phyloP scores from a whole-genome alignment of 2,797 vertebrate genomes.

The Cyclopterus lumpus region DNA sequence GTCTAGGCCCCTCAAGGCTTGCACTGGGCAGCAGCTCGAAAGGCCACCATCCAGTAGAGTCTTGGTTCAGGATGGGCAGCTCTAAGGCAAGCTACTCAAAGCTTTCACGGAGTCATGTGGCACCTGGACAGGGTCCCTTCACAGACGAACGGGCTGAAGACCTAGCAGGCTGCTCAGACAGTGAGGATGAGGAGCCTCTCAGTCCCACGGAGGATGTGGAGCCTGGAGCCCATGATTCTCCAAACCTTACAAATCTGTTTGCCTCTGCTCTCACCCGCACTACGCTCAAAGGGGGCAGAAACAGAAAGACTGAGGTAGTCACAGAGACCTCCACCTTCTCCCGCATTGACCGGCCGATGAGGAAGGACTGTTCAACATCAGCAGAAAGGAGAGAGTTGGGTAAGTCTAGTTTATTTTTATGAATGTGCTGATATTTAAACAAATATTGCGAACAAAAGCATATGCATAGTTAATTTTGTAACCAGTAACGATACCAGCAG shows the following conservation, averaged over 20 bases:
- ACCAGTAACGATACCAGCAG: conserved; percentile 11
- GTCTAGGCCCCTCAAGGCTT: conserved; percentile 86
- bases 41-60: conserved; percentile 79
- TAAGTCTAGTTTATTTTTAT: conserved; percentile 66
- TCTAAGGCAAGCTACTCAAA: conserved; percentile 83
- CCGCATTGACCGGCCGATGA: conserved; percentile 86
- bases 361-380: conserved; percentile 88
- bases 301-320: conserved; percentile 80
- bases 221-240: conserved; percentile 66
- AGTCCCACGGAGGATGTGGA: conserved; percentile 77
- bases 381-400: conserved; percentile 90
- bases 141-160: conserved; percentile 78
- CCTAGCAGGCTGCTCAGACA: conserved; percentile 81
- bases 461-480: neutral
- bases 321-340: conserved; percentile 82
- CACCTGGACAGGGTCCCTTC: conserved; percentile 78
- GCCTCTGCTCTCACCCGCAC: conserved; percentile 92
- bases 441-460: neutral
- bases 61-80: conserved; percentile 84
- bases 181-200: conserved; percentile 84
- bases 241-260: conserved; percentile 94
- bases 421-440: conserved; percentile 1
- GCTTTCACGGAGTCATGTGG: conserved; percentile 77
- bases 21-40: conserved; percentile 77
- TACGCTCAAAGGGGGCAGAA: conserved; percentile 82